phyloP scores from a whole-genome alignment of 2,113 vertebrate genomes.

The Tauraco erythrolophus region DNA sequence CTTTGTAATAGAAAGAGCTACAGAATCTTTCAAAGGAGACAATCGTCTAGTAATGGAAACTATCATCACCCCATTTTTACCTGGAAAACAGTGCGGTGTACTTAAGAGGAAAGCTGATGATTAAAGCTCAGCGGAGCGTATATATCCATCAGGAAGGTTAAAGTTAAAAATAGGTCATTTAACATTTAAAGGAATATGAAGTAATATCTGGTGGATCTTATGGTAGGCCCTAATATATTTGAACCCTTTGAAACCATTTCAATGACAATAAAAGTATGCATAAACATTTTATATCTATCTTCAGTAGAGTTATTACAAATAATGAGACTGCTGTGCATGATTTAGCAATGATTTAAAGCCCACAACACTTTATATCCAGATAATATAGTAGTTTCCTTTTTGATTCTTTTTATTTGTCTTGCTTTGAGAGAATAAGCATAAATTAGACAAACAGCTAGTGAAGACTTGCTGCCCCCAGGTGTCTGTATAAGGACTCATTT shows the following conservation, averaged over 20 bases:
- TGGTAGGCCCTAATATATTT: not conserved
- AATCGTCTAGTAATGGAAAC: not conserved
- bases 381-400: not conserved
- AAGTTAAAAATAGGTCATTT: not conserved
- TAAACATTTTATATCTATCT: not conserved
- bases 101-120: not conserved
- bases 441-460: not conserved
- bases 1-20: not conserved
- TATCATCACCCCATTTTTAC: not conserved
- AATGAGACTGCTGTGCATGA: not conserved
- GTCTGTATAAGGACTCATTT: not conserved
- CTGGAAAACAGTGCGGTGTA: not conserved
- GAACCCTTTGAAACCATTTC: not conserved
- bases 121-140: not conserved
- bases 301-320: not conserved
- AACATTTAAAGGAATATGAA: not conserved
- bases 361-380: not conserved
- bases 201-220: not conserved
- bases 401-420: not conserved
- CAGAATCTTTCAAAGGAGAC: not conserved
- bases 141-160: not conserved
- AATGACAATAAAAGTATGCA: not conserved
- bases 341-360: not conserved
- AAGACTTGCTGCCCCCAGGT: slow-evolving; percentile 60
- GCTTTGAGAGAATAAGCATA: not conserved